Evolutionary conservation across 2,888 invertebrate genomes (phyloP).

Genomic region (Epirrhoe tristata): DNA sequence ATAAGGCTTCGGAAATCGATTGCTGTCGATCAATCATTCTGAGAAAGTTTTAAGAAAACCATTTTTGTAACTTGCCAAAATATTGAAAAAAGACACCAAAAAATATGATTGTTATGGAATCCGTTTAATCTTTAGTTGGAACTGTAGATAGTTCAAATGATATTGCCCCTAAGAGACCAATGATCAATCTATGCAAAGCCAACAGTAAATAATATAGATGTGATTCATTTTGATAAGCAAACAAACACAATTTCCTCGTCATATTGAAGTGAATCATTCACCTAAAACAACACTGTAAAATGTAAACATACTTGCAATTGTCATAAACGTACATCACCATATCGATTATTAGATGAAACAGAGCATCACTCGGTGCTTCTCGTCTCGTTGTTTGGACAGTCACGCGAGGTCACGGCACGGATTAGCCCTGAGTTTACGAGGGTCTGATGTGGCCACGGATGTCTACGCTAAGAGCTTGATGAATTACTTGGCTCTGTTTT

Average conservation of each 20-base stretch:
- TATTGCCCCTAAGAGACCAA: background rate
- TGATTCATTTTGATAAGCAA: slow-evolving; percentile 6
- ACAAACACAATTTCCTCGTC: slow-evolving; percentile 3
- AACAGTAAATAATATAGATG: background rate
- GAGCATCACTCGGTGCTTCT: slow-evolving; percentile 35
- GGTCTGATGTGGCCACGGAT: slow-evolving; percentile 30
- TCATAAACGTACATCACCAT: slow-evolving; percentile 8
- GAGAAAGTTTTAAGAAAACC: slow-evolving; percentile 4
- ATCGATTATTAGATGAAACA: slow-evolving; percentile 29
- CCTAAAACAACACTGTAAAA: background rate
- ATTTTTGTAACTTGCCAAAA: slow-evolving; percentile 9
- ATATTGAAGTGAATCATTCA: slow-evolving; percentile 12
- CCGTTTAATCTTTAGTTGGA: too few relatives aligned
- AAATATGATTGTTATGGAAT: background rate
- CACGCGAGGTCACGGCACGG: slow-evolving; percentile 39
- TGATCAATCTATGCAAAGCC: background rate
- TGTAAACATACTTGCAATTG: slow-evolving; percentile 17
- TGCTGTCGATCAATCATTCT: slow-evolving; percentile 23
- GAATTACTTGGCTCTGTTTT: slow-evolving; percentile 14
- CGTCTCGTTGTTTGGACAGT: slow-evolving; percentile 36
- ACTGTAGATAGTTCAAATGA: background rate
- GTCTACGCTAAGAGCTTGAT: slow-evolving; percentile 24
- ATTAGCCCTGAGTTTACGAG: slow-evolving; percentile 29
- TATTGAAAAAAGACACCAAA: background rate
- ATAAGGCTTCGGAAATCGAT: slow-evolving; percentile 21